A percentile compares a stretch with the other conserved stretches of the same genome.
phyloP scores from a whole-genome alignment of 2,888 invertebrate species.

The Romanomermis culicivorax region DNA sequence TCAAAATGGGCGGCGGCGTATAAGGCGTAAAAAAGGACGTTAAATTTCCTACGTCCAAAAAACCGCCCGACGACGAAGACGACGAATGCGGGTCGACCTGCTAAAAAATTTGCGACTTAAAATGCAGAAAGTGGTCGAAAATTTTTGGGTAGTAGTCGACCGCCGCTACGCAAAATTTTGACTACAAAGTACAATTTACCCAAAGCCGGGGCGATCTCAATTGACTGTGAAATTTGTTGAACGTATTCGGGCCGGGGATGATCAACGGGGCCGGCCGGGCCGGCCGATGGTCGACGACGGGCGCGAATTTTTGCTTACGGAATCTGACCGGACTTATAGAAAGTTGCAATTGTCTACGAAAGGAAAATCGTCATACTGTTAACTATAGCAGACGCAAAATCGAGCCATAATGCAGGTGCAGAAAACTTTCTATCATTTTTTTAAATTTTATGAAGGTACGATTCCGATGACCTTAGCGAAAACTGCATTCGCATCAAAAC shows the following conservation, averaged over 20 bases:
- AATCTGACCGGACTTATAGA: conserved; percentile 7
- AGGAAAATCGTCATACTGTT: not conserved
- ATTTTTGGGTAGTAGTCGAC: no score
- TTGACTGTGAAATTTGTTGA: conserved; percentile 34
- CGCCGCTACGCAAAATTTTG: no score
- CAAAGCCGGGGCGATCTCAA: conserved; percentile 34
- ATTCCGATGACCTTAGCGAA: no score
- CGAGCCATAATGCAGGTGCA: no score
- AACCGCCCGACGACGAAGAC: not conserved
- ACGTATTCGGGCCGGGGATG: not conserved
- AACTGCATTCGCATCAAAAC: no score
- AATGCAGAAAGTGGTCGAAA: conserved; percentile 1
- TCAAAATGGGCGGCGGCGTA: conserved; percentile 80
- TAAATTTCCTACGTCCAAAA: no score
- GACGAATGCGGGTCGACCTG: not conserved
- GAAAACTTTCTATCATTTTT: no score
- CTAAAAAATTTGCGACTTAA: not conserved
- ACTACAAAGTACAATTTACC: no score
- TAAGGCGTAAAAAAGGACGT: conserved; percentile 41
- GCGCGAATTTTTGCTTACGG: not conserved
- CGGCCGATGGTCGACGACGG: not conserved
- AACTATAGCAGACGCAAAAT: not conserved
- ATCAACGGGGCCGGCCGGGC: conserved; percentile 1
- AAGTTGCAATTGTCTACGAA: not conserved
- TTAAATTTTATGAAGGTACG: no score